These are phyloP conservation scores for Nebria salina DNA, from an alignment of 2,888 invertebrate species.

Conservation along the genomic window DNA sequence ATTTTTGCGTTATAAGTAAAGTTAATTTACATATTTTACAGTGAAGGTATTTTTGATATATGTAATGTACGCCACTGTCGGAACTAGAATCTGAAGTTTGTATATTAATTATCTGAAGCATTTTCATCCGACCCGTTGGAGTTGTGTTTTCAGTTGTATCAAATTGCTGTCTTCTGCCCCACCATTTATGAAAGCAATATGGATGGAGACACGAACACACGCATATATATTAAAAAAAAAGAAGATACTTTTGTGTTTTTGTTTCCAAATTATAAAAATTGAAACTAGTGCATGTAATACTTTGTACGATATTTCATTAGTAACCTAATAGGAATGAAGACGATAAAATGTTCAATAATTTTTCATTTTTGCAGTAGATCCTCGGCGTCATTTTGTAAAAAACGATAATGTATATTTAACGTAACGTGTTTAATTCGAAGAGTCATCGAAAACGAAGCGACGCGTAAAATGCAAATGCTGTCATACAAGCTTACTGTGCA, in stretches of 20 bases:
- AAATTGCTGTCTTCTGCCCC: slow-evolving; percentile 27
- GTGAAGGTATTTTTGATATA: background rate
- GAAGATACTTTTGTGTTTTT: background rate
- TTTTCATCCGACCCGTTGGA: slow-evolving; percentile 43
- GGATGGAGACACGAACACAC: background rate
- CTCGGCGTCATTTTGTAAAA: background rate
- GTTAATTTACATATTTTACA: background rate
- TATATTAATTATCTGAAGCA: slow-evolving; percentile 45
- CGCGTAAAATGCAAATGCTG: slow-evolving; percentile 42
- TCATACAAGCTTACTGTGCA: slow-evolving; percentile 31
- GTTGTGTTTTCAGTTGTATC: slow-evolving; percentile 43
- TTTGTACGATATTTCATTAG: too few species aligned
- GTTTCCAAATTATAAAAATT: background rate
- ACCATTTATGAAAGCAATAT: slow-evolving; percentile 13
- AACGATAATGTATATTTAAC: slow-evolving; percentile 26
- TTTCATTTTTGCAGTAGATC: background rate
- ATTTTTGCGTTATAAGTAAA: too few species aligned
- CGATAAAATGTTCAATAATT: too few species aligned
- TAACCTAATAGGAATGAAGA: too few species aligned
- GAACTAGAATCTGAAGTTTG: slow-evolving; percentile 42
- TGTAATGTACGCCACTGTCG: slow-evolving; percentile 4
- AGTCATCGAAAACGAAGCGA: slow-evolving; percentile 33
- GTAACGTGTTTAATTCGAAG: slow-evolving; percentile 32
- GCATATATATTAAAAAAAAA: background rate
- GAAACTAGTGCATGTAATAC: background rate